These are phyloP conservation scores for Neofelis nebulosa DNA, from an alignment of 2,113 vertebrate species.

Conservation along the genomic window DNA sequence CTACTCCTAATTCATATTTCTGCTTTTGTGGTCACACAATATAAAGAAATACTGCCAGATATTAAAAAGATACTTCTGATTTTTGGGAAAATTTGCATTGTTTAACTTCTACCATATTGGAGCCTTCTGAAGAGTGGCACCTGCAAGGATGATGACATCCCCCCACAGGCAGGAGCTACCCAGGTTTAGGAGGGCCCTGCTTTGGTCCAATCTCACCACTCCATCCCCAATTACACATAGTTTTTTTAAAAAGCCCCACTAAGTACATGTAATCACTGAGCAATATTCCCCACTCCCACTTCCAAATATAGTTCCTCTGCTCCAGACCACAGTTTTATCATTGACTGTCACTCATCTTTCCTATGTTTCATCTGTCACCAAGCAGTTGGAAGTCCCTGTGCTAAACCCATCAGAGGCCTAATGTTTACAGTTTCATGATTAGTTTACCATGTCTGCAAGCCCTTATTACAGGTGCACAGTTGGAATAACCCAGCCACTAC, in stretches of 20 bases:
- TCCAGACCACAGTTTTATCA: neutral
- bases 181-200: neutral
- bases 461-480: neutral
- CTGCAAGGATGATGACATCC: neutral
- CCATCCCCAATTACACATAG: neutral
- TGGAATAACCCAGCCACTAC: neutral
- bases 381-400: neutral
- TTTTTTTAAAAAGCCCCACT: neutral
- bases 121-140: neutral
- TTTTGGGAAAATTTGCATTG: neutral
- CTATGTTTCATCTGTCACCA: neutral
- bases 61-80: neutral
- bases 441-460: neutral
- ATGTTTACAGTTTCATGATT: neutral
- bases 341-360: neutral
- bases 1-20: neutral
- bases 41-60: neutral
- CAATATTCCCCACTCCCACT: neutral
- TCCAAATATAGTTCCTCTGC: neutral
- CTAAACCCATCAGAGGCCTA: neutral
- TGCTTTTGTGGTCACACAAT: neutral
- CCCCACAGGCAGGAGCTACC: neutral
- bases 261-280: neutral
- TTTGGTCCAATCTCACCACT: neutral
- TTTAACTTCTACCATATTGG: neutral